These are phyloP conservation scores for Acromyrmex charruanus DNA, from an alignment of 1,140 invertebrate species.

Conservation along the genomic window DNA sequence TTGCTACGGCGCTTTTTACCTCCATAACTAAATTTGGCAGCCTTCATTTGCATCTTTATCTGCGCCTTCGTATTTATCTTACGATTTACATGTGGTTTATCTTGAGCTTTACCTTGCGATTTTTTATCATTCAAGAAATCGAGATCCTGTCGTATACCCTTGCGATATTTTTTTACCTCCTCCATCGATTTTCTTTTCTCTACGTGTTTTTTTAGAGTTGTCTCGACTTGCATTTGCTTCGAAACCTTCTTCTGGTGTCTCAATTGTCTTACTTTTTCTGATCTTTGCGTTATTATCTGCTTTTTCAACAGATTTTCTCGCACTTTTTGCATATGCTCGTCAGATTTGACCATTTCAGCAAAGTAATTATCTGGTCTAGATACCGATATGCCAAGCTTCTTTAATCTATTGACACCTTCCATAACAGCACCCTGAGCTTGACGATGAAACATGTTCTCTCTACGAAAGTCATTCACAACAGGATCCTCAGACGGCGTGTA, in stretches of 20 bases:
- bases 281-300: slow-evolving; percentile 93
- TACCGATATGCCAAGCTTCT: slow-evolving; percentile 92
- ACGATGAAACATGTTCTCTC: slow-evolving; percentile 96
- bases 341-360: slow-evolving; percentile 99
- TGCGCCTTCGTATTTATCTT: slow-evolving; percentile 84
- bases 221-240: slow-evolving; percentile 95
- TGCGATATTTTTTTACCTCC: slow-evolving; percentile 94
- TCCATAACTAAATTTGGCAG: slow-evolving; percentile 97
- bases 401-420: slow-evolving; percentile 91
- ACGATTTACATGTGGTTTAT: slow-evolving; percentile 76
- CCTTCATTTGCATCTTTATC: slow-evolving; percentile 90
- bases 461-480: slow-evolving; percentile 96
- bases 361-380: slow-evolving; percentile 98
- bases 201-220: slow-evolving; percentile 91
- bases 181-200: slow-evolving; percentile 94
- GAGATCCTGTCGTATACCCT: slow-evolving; percentile 92
- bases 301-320: slow-evolving; percentile 94
- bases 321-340: slow-evolving; percentile 99
- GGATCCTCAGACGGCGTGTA: slow-evolving; percentile 91
- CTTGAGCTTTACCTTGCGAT: slow-evolving; percentile 78
- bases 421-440: slow-evolving; percentile 96
- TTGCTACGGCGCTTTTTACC: slow-evolving; percentile 97
- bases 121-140: slow-evolving; percentile 94
- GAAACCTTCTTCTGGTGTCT: slow-evolving; percentile 97
- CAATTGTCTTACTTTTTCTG: slow-evolving; percentile 95